These are phyloP conservation scores for Hippocampus guttulatus DNA, from an alignment of 2,113 vertebrate species.

Conservation along the genomic window DNA sequence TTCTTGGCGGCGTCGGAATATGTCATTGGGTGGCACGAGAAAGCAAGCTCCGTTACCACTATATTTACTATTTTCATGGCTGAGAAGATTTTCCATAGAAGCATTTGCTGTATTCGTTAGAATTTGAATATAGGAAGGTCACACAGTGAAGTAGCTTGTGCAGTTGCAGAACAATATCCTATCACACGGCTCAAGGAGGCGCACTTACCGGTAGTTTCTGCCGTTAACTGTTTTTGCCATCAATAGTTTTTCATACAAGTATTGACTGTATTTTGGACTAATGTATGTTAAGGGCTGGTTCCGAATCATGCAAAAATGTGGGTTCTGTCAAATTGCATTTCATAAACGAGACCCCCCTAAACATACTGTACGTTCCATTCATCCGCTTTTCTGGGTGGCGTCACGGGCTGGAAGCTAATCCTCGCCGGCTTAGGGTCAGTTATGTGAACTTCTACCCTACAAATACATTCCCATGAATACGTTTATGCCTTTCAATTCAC, in stretches of 20 bases:
- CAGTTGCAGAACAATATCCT: too few relatives aligned
- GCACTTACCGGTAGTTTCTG: background rate
- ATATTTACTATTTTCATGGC: too few relatives aligned
- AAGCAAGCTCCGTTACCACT: too few relatives aligned
- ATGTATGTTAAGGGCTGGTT: background rate
- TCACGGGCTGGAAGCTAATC: background rate
- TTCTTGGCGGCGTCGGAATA: background rate
- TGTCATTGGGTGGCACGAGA: too few relatives aligned
- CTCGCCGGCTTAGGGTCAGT: background rate
- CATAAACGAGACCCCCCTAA: background rate
- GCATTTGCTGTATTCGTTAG: too few relatives aligned
- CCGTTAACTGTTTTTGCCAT: background rate
- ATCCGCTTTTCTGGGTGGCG: background rate
- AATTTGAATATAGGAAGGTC: too few relatives aligned
- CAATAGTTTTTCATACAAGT: background rate
- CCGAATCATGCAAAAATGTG: background rate
- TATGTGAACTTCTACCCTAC: background rate
- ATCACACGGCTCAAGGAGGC: background rate
- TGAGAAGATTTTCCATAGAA: too few relatives aligned
- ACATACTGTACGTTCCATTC: background rate
- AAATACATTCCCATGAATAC: background rate
- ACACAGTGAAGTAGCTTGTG: too few relatives aligned
- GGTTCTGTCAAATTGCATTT: too few relatives aligned
- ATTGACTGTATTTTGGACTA: background rate
- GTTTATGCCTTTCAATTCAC: constrained; percentile 8